phyloP scores from a whole-genome alignment of 1,140 invertebrate species.

The Lepidurus packardi region DNA sequence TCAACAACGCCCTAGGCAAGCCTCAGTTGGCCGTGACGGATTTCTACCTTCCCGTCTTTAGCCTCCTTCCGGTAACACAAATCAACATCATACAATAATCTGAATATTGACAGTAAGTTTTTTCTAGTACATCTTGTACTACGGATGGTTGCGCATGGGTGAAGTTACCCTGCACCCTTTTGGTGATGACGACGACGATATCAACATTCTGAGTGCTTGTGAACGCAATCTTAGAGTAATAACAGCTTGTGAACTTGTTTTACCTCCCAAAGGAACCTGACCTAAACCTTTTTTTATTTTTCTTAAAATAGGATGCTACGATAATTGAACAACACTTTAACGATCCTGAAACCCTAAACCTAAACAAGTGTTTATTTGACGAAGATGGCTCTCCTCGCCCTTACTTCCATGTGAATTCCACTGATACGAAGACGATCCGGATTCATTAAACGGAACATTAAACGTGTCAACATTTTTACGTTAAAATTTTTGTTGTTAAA shows the following conservation, averaged over 20 bases:
- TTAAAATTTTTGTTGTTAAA: too few species aligned
- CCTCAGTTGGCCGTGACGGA: not conserved
- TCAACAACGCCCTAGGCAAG: not conserved
- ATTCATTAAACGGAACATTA: too few species aligned
- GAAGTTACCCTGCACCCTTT: not conserved
- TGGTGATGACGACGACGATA: not conserved
- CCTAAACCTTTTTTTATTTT: not conserved
- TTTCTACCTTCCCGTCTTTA: not conserved
- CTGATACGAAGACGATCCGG: too few species aligned
- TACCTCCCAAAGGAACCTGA: not conserved
- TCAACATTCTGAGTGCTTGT: not conserved
- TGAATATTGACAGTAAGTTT: not conserved
- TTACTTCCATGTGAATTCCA: not conserved
- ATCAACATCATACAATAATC: not conserved
- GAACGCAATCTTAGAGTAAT: not conserved
- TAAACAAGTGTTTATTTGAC: not conserved
- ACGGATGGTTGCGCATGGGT: slow-evolving; percentile 1
- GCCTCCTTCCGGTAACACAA: not conserved
- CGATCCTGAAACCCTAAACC: not conserved
- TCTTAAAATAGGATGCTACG: not conserved
- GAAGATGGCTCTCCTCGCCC: not conserved
- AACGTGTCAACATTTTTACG: too few species aligned
- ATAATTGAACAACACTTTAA: not conserved
- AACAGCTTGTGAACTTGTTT: not conserved
- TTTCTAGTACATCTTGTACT: not conserved